Evolutionary conservation across 2,888 invertebrate species (phyloP), one percentile per base, ranked within the genome.

Genomic region (Oxycera nigricornis): DNA sequence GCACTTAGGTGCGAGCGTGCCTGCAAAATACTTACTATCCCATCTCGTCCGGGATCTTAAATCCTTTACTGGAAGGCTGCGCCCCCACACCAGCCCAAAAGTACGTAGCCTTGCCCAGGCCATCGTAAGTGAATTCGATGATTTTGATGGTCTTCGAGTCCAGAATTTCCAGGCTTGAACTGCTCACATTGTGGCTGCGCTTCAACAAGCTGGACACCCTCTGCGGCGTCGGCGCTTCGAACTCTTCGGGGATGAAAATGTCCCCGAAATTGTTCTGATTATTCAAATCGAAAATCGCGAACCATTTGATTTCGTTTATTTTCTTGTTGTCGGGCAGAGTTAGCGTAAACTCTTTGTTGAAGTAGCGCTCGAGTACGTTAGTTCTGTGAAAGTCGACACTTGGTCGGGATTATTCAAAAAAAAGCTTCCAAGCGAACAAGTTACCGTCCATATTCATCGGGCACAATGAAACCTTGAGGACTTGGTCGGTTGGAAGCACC

Each of bases 11-110:
- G n/a, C n/a, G n/a, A n/a, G n/a, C n/a, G n/a, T n/a, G n/a, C n/a
- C n/a, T n/a, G n/a, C n/a, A n/a, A n/a, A n/a, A n/a, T 65, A 90
- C 94, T 92, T 86, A 96, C 95, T 95, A 96, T 88, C 96, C 96
- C 80, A 92, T 90, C 85, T 96, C 96, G 84, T 96, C 95, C 0
- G 96, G 95, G 77, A 96, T 91, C 86, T 91, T 92, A 78, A 86
- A 87, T 0, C 96, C 96, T 80, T 92, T 91, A 57, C 92, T 89
- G 11, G 92, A 92, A 0, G 96, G 95, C 82, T 95, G 94, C 26
- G 96, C 92, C 0, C 96, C 96, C 74, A 92, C 91, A 9, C 96
- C 96, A 0, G 92, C 91, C 94, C 94, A 95, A 86, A 96, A 96
- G 84, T 92, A 93, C 0, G 93, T 91, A 78, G 91, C 91, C 78